Percentiles rank a stretch among this genome's conserved stretches.
Evolutionary conservation across 2,888 invertebrate species (phyloP).

Genomic region (Dexiosoma caninum): DNA sequence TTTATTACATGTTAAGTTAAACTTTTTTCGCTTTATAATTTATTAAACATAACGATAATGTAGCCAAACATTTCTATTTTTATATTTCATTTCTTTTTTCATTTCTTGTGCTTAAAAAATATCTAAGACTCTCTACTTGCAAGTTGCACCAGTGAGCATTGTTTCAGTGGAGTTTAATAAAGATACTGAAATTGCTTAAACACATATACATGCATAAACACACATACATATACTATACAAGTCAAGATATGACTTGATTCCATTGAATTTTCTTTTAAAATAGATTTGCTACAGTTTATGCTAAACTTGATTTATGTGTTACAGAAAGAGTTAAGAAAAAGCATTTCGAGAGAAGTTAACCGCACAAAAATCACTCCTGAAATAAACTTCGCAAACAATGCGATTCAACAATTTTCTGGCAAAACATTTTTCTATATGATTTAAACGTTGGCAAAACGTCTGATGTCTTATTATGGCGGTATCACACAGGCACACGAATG

Average conservation of each 20-base stretch:
- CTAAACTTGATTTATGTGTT: slow-evolving; percentile 7
- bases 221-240: not conserved
- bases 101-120: not conserved
- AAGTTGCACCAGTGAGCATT: too few relatives aligned
- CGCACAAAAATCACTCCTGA: not conserved
- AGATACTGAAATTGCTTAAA: not conserved
- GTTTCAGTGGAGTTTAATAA: not conserved
- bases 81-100: not conserved
- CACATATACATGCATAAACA: not conserved
- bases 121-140: not conserved
- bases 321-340: not conserved
- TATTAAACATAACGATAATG: slow-evolving; percentile 18
- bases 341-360: not conserved
- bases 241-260: not conserved
- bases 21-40: not conserved
- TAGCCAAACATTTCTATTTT: not conserved
- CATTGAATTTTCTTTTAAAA: not conserved
- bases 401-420: too few relatives aligned
- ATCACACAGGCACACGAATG: too few relatives aligned
- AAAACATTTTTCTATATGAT: too few relatives aligned
- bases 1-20: slow-evolving; percentile 1
- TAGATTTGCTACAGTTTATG: not conserved
- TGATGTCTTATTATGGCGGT: too few relatives aligned
- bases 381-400: too few relatives aligned
- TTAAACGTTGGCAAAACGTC: too few relatives aligned